A percentile compares a stretch with the other conserved stretches of the same genome.
phyloP scores from a whole-genome alignment of 2,888 invertebrate species.

The Helobdella robusta region DNA sequence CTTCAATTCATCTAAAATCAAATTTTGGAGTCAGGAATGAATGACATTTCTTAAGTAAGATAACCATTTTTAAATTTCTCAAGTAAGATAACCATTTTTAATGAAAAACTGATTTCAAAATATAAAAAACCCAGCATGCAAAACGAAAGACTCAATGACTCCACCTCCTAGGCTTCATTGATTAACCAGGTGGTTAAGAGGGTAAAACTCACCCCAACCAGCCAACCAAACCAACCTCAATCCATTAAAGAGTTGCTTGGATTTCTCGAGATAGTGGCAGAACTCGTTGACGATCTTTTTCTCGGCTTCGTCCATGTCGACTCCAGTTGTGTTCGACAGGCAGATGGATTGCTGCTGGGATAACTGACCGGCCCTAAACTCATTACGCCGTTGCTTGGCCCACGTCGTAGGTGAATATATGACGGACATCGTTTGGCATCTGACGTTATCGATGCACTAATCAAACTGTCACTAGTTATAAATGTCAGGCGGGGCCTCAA shows the following conservation, averaged over 20 bases:
- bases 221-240: constrained; percentile 64
- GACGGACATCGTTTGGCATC: not conserved
- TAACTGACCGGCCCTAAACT: constrained; percentile 29
- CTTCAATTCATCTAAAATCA: too few relatives aligned
- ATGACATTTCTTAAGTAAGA: too few relatives aligned
- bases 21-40: too few relatives aligned
- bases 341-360: constrained; percentile 22
- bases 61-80: too few relatives aligned
- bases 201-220: too few relatives aligned
- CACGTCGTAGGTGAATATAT: constrained; percentile 38
- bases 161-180: too few relatives aligned
- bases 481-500: not conserved
- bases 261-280: constrained; percentile 87
- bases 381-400: constrained; percentile 35
- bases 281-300: constrained; percentile 75
- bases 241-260: constrained; percentile 91
- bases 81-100: too few relatives aligned
- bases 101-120: too few relatives aligned
- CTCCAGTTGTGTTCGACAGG: constrained; percentile 29
- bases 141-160: too few relatives aligned
- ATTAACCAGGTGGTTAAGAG: too few relatives aligned
- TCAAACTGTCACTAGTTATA: not conserved
- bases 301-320: constrained; percentile 45
- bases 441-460: not conserved
- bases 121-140: too few relatives aligned